Percentiles rank a stretch among this genome's conserved stretches.
These are phyloP conservation scores for Hormaphis cornu DNA, from an alignment of 1,140 invertebrate genomes.

Conservation along the genomic window DNA sequence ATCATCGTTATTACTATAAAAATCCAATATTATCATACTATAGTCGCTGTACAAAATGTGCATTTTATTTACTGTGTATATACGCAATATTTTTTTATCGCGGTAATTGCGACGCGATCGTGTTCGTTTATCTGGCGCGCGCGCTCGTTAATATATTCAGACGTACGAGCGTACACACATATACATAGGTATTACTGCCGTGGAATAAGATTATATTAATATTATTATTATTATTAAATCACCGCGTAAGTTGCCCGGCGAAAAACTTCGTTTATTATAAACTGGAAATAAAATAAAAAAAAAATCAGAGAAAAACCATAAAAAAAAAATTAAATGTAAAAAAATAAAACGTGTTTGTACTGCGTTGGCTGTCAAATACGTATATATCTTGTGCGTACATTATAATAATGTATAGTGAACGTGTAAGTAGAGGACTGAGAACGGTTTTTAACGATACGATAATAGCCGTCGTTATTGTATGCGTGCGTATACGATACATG, in stretches of 20 bases:
- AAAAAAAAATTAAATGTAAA: neutral
- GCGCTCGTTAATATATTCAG: no score
- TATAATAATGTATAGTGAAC: no score
- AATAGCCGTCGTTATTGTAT: constrained; percentile 18
- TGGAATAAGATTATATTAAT: neutral
- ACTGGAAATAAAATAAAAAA: neutral
- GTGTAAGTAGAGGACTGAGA: neutral
- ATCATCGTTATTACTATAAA: no score
- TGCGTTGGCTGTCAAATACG: neutral
- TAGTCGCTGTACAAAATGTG: no score
- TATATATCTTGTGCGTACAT: no score
- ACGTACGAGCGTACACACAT: no score
- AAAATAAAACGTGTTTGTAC: neutral
- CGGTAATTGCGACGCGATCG: neutral
- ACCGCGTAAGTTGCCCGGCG: neutral
- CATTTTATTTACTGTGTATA: neutral
- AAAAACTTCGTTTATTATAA: no score
- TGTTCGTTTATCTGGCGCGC: neutral
- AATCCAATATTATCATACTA: no score
- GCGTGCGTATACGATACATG: neutral
- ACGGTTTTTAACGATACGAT: constrained; percentile 19
- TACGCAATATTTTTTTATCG: neutral
- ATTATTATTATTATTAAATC: neutral
- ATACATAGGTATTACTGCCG: no score
- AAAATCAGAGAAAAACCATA: neutral